Evolutionary conservation across 2,113 vertebrate genomes (phyloP), one percentile per base, ranked within the genome.

Genomic region (Nestor notabilis): DNA sequence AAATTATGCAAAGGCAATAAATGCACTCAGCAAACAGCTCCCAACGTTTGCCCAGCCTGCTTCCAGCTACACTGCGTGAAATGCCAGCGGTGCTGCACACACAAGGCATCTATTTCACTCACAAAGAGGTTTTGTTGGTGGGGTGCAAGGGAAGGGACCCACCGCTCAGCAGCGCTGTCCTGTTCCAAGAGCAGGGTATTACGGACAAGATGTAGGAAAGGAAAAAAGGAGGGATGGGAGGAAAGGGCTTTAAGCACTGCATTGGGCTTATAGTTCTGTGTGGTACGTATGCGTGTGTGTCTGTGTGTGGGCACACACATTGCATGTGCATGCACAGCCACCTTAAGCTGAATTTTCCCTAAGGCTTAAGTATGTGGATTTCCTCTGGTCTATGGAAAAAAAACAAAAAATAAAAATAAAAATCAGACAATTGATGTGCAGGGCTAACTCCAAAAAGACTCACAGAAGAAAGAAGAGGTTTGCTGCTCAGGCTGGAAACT

Each of bases 1-100:
- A 98, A 99, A 99, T 99, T 99, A 99, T 99, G 99, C 98, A 99
- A 98, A 98, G 97, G 98, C 99, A 99, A 99, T 99, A 99, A 99
- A 99, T 88, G 98, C 98, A 97, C 98, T 98, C 98, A 96, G 98
- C 98, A 99, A 99, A 99, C 98, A 98, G 98, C 98, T 95, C 98
- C 98, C 12, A 80, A 81, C 13, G 65, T 96, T 98, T 96, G 96
- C 98, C 97, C 92, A 87, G 96, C 94, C 97, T 95, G 96, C 96
- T 95, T 98, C 98, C 97, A 94, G 95, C 96, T 95, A 93, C 96
- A 87, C 95, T 96, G 65, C 52, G 89, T 78, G 94, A 94, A 97
- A 93, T 97, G 97, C 96, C 97, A 96, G 97, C 88, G 97, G 96
- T 91, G 92, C 85, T 33, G 93, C 95, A 91, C 87, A 93, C 81